Base-by-base conservation (phyloP, 2,113 vertebrate genomes). In the Dipodomys merriami region DNA sequence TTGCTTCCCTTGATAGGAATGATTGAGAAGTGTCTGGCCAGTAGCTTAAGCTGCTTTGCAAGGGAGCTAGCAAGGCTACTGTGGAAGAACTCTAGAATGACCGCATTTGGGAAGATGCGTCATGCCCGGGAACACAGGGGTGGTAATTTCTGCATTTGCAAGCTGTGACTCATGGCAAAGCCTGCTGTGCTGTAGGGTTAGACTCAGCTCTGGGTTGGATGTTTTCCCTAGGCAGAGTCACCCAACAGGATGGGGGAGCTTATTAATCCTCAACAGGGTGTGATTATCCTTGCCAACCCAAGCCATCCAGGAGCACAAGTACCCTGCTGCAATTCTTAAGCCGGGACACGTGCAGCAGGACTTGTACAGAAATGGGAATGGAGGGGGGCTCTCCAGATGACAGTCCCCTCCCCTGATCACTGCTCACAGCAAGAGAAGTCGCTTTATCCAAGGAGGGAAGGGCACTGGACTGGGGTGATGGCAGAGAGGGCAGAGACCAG, bases 131-230 rank as follows among this genome's bases (percentile, higher is more conserved):
- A 76, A 82, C 53, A 44, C 1, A 57, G 79, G 23, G 53, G 81
- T 74, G 62, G 80, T 81, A n/a, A 72, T 27, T 39, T 46, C 83
- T 60, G 65, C 74, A 68, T 87, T 79, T 44, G 81, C 29, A 65
- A 92, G 77, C 81, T 78, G 57, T 95, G 97, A 96, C 91, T 96
- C 96, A 93, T 6, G 46, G 91, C 35, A 19, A 20, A 74, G 84
- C 44, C 2, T 62, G 93, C 87, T 69, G 44, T 4, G 25, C 18
- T 7, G 6, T 11, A 65, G 62, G n/a, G 88, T 87, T 5, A 88
- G 94, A 83, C 65, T 60, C 44, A 53, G 94, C 69, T 84, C 81
- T 33, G 83, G 72, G 71, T 1, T 83, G 94, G 85, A 91, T 1
- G 19, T 9, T 30, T 95, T 94, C 78, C 85, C 92, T 44, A 78